Base-by-base conservation (phyloP, 2,113 vertebrate species). In the Caracal caracal region DNA sequence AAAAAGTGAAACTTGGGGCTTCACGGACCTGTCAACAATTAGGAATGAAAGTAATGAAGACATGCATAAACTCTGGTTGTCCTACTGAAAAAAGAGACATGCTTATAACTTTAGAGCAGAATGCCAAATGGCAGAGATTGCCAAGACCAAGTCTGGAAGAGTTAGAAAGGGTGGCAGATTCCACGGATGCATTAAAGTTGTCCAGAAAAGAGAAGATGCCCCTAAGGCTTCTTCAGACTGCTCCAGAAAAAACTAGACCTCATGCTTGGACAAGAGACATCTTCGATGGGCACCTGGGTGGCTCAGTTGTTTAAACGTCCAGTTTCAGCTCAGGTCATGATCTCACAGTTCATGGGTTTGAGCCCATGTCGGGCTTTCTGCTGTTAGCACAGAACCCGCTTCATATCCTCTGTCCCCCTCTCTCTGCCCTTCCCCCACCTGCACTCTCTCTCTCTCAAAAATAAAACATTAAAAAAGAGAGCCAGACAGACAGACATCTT, bases 41-140 rank as follows among this genome's bases (percentile, higher is more conserved):
- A 63, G 98, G 97, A 98, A 98, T 22, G 99, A 99, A 98, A 99
- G 99, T 92, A 99, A 98, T 37, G 99, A 99, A 98, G 99, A 99
- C 92, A 97, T 99, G 84, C 99, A 99, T 98, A 99, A 99, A 97
- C 99, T 99, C 30, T 99, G 99, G 99, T 99, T 97, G 99, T 99
- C 56, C 98, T 99, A 40, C 97, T 99, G 85, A 99, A 99, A 97
- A 99, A 95, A 99, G 98, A 98, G 99, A 99, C 97, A 99, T 99
- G 99, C 98, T 99, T 93, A 97, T 99, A 82, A 99, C 99, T 30
- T 90, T 99, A 66, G 97, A 99, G 89, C 99, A 99, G 98, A 99
- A 99, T 97, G 97, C 99, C 16, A 99, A 98, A 97, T 97, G 99
- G 51, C 99, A 99, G 66, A 88, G 97, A 26, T 76, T 98, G 93